Percentiles rank a stretch among this genome's conserved stretches.
phyloP scores from a whole-genome alignment of 2,888 invertebrate genomes.

The Archaeoteleia sp. region DNA sequence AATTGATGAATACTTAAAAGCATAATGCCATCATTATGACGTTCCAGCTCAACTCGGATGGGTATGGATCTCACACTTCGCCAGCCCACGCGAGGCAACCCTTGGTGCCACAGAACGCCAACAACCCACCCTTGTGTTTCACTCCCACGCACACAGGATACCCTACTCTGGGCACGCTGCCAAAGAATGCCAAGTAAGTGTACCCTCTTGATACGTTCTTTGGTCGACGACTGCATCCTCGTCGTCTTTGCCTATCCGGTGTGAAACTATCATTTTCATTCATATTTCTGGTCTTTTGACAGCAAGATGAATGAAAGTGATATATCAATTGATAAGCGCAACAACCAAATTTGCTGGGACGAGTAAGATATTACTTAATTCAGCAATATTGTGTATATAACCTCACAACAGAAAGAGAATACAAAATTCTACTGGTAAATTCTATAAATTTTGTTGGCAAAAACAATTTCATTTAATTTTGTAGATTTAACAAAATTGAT shows the following conservation, averaged over 20 bases:
- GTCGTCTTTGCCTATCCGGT: slow-evolving; percentile 15
- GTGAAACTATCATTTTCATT: no score
- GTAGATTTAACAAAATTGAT: no score
- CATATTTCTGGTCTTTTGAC: no score
- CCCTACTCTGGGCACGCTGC: slow-evolving; percentile 76
- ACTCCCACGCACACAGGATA: slow-evolving; percentile 76
- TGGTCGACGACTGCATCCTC: slow-evolving; percentile 4
- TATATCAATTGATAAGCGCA: no score
- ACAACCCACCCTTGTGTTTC: slow-evolving; percentile 70
- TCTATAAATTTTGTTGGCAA: no score
- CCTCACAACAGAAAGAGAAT: no score
- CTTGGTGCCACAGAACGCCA: slow-evolving; percentile 83
- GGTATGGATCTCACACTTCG: slow-evolving; percentile 90
- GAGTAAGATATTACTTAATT: no score
- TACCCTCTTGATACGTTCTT: slow-evolving; percentile 16
- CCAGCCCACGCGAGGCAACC: slow-evolving; percentile 85
- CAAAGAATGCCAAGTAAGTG: slow-evolving; percentile 95
- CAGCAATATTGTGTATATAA: no score
- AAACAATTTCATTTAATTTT: no score
- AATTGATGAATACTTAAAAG: neutral
- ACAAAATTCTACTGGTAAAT: no score
- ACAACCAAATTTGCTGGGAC: no score
- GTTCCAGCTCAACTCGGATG: slow-evolving; percentile 88
- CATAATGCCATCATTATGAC: slow-evolving; percentile 42
- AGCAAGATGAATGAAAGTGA: no score